Conservation (phyloP, 2,113 vertebrate genomes). For the Synodontis membranacea region DNA sequence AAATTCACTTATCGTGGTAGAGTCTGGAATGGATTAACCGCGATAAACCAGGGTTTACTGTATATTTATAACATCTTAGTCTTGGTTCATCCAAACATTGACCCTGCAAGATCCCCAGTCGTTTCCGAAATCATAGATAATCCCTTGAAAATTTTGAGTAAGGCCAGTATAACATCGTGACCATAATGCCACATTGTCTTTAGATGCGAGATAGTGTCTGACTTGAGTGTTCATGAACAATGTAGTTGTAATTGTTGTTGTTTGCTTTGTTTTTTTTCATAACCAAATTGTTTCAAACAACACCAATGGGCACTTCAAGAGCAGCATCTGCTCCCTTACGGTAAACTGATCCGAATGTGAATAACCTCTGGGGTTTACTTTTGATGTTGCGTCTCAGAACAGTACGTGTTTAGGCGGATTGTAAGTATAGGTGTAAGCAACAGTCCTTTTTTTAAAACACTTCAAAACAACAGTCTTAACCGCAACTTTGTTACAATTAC, state of each 20-base stretch:
- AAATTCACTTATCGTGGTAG: too few relatives aligned
- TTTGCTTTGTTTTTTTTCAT: background rate
- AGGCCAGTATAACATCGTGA: too few relatives aligned
- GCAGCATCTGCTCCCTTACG: background rate
- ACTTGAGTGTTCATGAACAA: background rate
- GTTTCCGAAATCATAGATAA: too few relatives aligned
- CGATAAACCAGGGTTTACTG: too few relatives aligned
- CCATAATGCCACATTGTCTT: too few relatives aligned
- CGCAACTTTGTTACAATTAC: background rate
- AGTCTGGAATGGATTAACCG: too few relatives aligned
- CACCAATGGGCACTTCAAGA: background rate
- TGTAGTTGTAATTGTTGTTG: background rate
- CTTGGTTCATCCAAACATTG: too few relatives aligned
- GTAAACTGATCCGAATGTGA: background rate
- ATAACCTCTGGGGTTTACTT: background rate
- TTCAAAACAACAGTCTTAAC: background rate
- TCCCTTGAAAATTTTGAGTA: too few relatives aligned
- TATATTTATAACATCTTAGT: too few relatives aligned
- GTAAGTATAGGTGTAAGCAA: background rate
- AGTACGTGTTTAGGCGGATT: background rate
- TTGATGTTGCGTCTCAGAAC: background rate
- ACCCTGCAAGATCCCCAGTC: too few relatives aligned
- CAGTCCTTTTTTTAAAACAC: background rate
- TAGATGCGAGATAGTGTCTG: too few relatives aligned
- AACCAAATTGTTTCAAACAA: background rate